Evolutionary conservation across 2,888 invertebrate genomes (phyloP).

Genomic region (Troglohyphantes excavatus): DNA sequence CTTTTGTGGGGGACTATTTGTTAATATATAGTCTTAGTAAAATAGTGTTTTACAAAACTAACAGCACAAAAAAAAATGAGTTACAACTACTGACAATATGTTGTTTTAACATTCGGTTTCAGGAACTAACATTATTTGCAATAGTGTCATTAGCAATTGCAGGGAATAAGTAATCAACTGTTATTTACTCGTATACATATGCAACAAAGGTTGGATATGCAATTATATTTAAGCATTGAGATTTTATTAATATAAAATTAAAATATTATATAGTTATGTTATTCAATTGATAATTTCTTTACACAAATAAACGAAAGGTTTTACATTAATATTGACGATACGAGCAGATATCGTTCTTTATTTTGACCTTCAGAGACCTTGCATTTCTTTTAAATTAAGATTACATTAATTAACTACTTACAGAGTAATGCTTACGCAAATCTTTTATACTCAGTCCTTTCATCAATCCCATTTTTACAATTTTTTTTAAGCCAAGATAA

Average conservation of each 20-base stretch:
- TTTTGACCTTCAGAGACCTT: conserved; percentile 67
- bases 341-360: not conserved
- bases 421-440: conserved; percentile 75
- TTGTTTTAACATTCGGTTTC: no score
- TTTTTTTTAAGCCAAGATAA: not conserved
- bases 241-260: not conserved
- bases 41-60: no score
- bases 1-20: no score
- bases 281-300: not conserved
- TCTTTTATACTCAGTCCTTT: conserved; percentile 73
- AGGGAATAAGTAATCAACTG: no score
- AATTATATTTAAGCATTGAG: not conserved
- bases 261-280: not conserved
- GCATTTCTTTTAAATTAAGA: not conserved
- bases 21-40: no score
- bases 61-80: no score
- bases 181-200: not conserved
- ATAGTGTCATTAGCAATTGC: no score
- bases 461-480: conserved; percentile 38
- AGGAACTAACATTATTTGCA: no score
- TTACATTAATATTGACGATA: not conserved
- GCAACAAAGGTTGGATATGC: not conserved
- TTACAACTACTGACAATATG: no score
- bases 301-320: not conserved
- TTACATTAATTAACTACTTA: conserved; percentile 10